Base-by-base conservation (phyloP, 2,888 invertebrate genomes). In the Trachelus iudaicus region DNA sequence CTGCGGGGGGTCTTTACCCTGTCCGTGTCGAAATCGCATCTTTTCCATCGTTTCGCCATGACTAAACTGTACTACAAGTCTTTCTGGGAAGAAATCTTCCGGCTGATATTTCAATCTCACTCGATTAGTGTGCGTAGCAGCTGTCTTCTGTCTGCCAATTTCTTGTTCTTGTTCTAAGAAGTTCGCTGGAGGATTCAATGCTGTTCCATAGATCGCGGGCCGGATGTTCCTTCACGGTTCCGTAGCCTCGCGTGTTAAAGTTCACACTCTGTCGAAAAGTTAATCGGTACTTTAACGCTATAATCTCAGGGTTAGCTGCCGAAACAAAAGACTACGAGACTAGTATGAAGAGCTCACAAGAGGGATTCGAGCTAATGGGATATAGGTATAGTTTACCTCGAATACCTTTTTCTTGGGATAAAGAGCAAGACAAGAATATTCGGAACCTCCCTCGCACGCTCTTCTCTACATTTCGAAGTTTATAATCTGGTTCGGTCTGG, bases 241-340 rank as follows among this genome's bases (percentile, higher is more conserved):
- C 1, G 56, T 56, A 56, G 84, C 73, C 74, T 75, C 12, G 12
- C 79, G 83, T 74, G 83, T 77, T 79, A 83, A 83, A 83, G 83
- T 86, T 86, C 85, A 80, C 85, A 85, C 85, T 82, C 83, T 80
- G 81, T 83, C 82, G 78, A 79, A 75, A 81, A 77, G 75, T 81
- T 83, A 82, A 86, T 86, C 85, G 83, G 73, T 68, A 81, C 83
- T 83, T 86, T 82, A 84, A 85, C 84, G 82, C 84, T 86, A 84
- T 86, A 86, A 86, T 86, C 86, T 80, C 77, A 76, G 77, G 81
- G 71, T 75, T 56, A 74, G 81, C 82, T 76, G 56, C 76, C 82
- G 56, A 56, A 77, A 69, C 75, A 75, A 77, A 77, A 71, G 74
- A 74, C 77, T 78, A 75, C 69, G 37, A 75, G 56, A 37, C 77